Percentiles rank a stretch among this genome's conserved stretches.
Evolutionary conservation across 2,113 vertebrate species (phyloP).

Genomic region (Prionailurus bengalensis): DNA sequence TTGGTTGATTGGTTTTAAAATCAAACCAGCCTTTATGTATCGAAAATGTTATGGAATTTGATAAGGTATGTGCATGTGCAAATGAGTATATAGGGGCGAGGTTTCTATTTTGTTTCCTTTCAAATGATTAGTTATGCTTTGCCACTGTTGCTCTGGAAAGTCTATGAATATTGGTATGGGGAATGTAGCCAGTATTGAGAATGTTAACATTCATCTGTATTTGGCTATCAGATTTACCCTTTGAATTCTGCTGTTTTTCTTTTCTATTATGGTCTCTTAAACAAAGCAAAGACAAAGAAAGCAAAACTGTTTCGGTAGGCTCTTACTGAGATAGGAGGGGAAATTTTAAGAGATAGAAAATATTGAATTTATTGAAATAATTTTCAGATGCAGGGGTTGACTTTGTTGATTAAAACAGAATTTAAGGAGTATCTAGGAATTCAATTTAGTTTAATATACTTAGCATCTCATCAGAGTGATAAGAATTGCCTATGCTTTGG

Average conservation of each 20-base stretch:
- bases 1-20: conserved; percentile 45
- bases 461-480: neutral
- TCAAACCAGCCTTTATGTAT: neutral
- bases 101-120: conserved; percentile 42
- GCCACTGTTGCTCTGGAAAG: neutral
- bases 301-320: neutral
- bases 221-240: neutral
- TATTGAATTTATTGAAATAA: conserved; percentile 24
- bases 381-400: neutral
- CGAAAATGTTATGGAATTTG: neutral
- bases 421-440: conserved; percentile 23
- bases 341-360: neutral
- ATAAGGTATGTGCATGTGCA: neutral
- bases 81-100: neutral
- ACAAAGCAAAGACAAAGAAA: conserved; percentile 19
- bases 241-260: neutral
- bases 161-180: neutral
- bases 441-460: neutral
- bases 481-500: neutral
- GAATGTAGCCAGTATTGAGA: neutral
- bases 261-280: neutral
- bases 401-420: conserved; percentile 40
- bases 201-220: neutral
- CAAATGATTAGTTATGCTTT: conserved; percentile 10
- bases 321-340: neutral